Evolutionary conservation across 2,888 invertebrate species (phyloP).

Genomic region (Drosophila leonis): DNA sequence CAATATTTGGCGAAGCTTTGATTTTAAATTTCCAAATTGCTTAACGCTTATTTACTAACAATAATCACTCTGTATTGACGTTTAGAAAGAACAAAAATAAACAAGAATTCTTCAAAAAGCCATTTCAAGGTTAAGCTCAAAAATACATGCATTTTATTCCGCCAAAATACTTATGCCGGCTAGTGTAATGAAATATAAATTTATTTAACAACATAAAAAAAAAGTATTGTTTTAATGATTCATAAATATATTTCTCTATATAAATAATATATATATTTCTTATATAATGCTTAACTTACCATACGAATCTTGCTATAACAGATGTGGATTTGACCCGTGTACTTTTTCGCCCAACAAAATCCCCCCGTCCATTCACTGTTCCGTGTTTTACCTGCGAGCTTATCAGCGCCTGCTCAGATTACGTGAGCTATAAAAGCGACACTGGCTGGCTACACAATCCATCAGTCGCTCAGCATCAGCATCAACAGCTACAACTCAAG

Average conservation of each 20-base stretch:
- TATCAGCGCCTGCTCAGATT: constrained; percentile 18
- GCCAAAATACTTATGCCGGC: too few species aligned
- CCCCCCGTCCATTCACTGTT: constrained; percentile 13
- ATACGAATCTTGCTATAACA: not conserved
- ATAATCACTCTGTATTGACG: too few species aligned
- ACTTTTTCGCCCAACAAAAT: constrained; percentile 21
- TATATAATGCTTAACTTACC: not conserved
- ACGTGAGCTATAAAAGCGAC: constrained; percentile 14
- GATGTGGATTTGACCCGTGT: not conserved
- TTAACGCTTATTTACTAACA: too few species aligned
- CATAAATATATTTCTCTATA: not conserved
- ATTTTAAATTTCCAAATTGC: too few species aligned
- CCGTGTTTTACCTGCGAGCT: not conserved
- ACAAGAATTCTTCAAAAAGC: too few species aligned
- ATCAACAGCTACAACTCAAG: constrained; percentile 9
- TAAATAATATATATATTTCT: not conserved
- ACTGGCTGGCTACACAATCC: not conserved
- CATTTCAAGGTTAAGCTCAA: too few species aligned
- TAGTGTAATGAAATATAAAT: too few species aligned
- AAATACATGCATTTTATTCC: too few species aligned
- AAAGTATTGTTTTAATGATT: not conserved
- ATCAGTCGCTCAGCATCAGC: constrained; percentile 36
- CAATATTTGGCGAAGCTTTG: not conserved
- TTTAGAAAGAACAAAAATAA: too few species aligned
- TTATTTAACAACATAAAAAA: too few species aligned